Percentiles rank a stretch among this genome's conserved stretches.
These are phyloP conservation scores for Temnothorax nylanderi DNA, from an alignment of 1,140 invertebrate species.

Conservation along the genomic window DNA sequence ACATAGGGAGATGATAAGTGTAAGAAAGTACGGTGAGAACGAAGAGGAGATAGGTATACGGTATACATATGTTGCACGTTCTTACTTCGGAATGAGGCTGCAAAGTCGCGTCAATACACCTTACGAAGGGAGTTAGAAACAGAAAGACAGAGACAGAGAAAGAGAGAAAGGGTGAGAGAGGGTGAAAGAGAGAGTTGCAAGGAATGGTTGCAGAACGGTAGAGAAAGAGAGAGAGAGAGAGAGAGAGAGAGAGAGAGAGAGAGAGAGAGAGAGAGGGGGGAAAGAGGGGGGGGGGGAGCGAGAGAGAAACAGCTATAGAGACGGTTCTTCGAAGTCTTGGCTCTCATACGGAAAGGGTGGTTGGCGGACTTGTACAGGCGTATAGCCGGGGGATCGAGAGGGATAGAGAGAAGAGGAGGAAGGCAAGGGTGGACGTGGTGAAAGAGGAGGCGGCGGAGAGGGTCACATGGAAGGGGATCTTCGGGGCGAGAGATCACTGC, in stretches of 20 bases:
- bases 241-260: slow-evolving; percentile 8
- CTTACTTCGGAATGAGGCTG: slow-evolving; percentile 77
- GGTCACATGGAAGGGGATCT: slow-evolving; percentile 66
- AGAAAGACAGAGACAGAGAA: slow-evolving; percentile 21
- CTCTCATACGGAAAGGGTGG: slow-evolving; percentile 50
- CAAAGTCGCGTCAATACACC: slow-evolving; percentile 80
- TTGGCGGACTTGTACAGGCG: slow-evolving; percentile 36
- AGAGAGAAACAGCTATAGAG: slow-evolving; percentile 56
- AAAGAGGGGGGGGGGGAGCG: neutral
- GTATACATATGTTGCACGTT: slow-evolving; percentile 69
- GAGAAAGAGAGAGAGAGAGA: neutral
- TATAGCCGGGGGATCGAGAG: neutral
- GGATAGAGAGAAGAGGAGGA: neutral
- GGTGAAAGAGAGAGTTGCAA: neutral
- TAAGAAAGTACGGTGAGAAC: neutral
- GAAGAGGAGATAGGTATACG: slow-evolving; percentile 6
- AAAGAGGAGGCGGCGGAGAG: slow-evolving; percentile 47
- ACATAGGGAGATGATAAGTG: neutral
- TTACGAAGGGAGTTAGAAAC: slow-evolving; percentile 59
- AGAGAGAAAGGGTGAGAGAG: neutral
- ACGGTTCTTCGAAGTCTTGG: slow-evolving; percentile 63
- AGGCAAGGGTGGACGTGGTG: slow-evolving; percentile 41
- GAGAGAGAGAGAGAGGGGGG: neutral
- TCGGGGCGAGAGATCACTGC: slow-evolving; percentile 83
- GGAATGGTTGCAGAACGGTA: neutral